Conservation (phyloP, 2,113 vertebrate species). For the Sinocyclocheilus anophthalmus region DNA sequence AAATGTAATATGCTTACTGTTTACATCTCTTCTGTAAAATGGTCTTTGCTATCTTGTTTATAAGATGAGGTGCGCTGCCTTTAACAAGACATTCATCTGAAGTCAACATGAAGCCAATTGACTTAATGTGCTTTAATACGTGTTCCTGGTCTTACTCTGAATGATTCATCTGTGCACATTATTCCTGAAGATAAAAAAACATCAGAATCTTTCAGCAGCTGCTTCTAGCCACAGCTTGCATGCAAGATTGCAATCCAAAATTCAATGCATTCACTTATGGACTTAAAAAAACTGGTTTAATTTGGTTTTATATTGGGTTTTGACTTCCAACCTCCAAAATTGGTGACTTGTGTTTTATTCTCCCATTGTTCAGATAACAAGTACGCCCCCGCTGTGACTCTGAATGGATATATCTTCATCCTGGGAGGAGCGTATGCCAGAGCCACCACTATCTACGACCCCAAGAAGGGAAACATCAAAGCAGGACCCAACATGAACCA, state of each 20-base stretch:
- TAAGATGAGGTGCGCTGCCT: background rate
- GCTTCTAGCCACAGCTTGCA: background rate
- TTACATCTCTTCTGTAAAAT: background rate
- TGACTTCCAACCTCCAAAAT: no score
- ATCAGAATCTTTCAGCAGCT: background rate
- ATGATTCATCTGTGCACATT: background rate
- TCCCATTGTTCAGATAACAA: conserved; percentile 87
- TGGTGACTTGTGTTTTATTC: background rate
- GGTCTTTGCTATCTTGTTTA: background rate
- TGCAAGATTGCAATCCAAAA: background rate
- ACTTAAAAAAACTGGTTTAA: no score
- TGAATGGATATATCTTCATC: conserved; percentile 97
- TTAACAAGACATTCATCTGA: background rate
- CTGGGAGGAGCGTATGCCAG: conserved; percentile 96
- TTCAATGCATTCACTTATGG: background rate
- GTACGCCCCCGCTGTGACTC: conserved; percentile 95
- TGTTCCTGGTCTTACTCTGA: background rate
- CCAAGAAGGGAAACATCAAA: conserved; percentile 98
- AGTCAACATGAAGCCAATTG: background rate
- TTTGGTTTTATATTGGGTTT: no score
- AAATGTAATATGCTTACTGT: background rate
- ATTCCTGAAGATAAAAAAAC: background rate
- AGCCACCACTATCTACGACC: conserved; percentile 99
- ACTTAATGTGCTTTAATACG: background rate
- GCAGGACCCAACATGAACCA: conserved; percentile 99